Conservation (phyloP, 2,888 invertebrate genomes). For the Strigamia transsilvanica region DNA sequence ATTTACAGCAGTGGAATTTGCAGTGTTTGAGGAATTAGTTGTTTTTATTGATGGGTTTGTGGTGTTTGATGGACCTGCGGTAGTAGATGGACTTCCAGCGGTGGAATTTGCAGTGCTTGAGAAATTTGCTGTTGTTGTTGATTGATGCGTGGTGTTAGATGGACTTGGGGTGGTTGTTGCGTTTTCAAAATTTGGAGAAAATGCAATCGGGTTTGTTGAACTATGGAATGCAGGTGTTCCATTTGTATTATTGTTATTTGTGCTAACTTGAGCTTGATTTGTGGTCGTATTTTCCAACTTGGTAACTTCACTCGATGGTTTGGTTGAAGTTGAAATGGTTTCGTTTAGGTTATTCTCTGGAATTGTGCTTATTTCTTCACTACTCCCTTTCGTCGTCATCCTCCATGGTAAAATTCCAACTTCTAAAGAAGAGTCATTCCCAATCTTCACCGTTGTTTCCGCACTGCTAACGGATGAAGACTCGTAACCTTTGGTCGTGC, state of each 20-base stretch:
- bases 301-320: background rate
- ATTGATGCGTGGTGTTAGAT: too few relatives aligned
- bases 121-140: too few relatives aligned
- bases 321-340: background rate
- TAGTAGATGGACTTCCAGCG: background rate
- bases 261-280: background rate
- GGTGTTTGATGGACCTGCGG: background rate
- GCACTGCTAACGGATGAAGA: background rate
- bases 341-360: background rate
- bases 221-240: background rate
- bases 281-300: background rate
- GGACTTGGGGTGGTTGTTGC: too few relatives aligned
- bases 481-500: background rate
- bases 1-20: background rate
- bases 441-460: background rate
- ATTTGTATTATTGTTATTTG: background rate
- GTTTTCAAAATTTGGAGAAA: background rate
- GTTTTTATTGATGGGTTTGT: background rate
- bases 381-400: background rate
- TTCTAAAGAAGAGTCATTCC: background rate
- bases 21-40: background rate
- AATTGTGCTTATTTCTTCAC: background rate
- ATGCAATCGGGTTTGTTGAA: background rate
- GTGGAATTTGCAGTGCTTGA: background rate
- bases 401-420: background rate